Conservation (phyloP, 1,140 invertebrate genomes). For the Conus ventricosus region DNA sequence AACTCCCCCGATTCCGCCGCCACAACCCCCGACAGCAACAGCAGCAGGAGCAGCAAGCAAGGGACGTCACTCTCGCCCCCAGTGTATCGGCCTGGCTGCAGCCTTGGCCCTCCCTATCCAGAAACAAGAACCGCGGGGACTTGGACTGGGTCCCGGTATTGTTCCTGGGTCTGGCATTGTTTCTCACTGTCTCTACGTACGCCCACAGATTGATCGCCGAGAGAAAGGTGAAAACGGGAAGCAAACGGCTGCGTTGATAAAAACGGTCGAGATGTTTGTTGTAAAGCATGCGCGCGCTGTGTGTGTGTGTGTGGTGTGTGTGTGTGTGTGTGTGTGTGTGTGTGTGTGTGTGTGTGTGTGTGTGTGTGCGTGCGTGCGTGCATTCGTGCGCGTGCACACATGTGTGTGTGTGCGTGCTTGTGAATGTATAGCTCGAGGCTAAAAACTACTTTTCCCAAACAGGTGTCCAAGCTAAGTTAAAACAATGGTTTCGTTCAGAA, state of each 20-base stretch:
- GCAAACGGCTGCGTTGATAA: no score
- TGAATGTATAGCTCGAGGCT: background rate
- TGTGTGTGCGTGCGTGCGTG: background rate
- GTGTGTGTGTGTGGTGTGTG: no score
- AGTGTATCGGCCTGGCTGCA: conserved; percentile 6
- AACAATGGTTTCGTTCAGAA: no score
- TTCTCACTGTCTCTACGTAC: background rate
- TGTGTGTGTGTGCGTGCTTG: background rate
- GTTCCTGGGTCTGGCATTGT: conserved; percentile 26
- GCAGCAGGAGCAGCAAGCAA: background rate
- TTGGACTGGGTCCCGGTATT: conserved; percentile 17
- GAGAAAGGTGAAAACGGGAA: conserved; percentile 1
- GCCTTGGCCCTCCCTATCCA: conserved; percentile 2
- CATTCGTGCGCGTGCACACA: background rate
- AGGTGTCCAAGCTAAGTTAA: no score
- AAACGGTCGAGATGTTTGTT: no score
- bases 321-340: no score
- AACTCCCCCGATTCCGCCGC: background rate
- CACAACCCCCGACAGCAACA: background rate
- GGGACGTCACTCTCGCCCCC: background rate
- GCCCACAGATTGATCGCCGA: background rate
- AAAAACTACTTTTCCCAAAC: no score
- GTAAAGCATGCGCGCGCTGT: no score
- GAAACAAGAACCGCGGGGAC: background rate
- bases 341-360: background rate